Percentiles rank a stretch among this genome's conserved stretches.
phyloP scores from a whole-genome alignment of 2,888 invertebrate genomes.

The Pyrgus malvae region DNA sequence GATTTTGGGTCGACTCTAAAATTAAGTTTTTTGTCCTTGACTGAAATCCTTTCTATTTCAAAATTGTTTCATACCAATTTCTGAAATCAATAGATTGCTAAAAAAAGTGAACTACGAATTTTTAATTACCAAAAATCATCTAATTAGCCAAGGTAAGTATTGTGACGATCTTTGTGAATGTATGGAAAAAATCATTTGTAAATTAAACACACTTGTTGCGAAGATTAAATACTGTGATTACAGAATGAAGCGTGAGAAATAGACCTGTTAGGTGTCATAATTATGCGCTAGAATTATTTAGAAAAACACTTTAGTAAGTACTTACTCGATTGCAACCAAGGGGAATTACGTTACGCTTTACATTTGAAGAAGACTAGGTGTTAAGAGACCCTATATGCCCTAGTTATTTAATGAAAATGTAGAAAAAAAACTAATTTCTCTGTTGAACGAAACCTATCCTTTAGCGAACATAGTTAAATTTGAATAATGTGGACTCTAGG shows the following conservation, averaged over 20 bases:
- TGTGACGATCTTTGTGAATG: neutral
- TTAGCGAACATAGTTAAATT: too few relatives aligned
- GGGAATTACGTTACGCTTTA: neutral
- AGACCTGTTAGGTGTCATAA: conserved; percentile 18
- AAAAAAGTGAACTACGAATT: too few relatives aligned
- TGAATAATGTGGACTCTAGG: too few relatives aligned
- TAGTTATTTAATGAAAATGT: too few relatives aligned
- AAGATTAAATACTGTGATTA: conserved; percentile 1
- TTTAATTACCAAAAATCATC: neutral
- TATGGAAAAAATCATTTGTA: neutral
- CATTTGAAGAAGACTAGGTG: too few relatives aligned
- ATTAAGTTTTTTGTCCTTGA: conserved; percentile 11
- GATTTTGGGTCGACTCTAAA: conserved; percentile 15
- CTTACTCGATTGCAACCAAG: neutral
- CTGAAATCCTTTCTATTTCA: conserved; percentile 3
- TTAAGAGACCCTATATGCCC: too few relatives aligned
- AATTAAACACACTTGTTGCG: conserved; percentile 6
- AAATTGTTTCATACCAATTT: neutral
- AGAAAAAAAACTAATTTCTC: too few relatives aligned
- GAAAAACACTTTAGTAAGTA: conserved; percentile 6
- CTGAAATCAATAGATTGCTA: too few relatives aligned
- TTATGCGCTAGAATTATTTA: conserved; percentile 5
- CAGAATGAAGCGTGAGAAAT: conserved; percentile 13
- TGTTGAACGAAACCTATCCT: too few relatives aligned
- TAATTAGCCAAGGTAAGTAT: neutral